Conservation (phyloP, 1,140 invertebrate genomes). For the Nomia melanderi region DNA sequence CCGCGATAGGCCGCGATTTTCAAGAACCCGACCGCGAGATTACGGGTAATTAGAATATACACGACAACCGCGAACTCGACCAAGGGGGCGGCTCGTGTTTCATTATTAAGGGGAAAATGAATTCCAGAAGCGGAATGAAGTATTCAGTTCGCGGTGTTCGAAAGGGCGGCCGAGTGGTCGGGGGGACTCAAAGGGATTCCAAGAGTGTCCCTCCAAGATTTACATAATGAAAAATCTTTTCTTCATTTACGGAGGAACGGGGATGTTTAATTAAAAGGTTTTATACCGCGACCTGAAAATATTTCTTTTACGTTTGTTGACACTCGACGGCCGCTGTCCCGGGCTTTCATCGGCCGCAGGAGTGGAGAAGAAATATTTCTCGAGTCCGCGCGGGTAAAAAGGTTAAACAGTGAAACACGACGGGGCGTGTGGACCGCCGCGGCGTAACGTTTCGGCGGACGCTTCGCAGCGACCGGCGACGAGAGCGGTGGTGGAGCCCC, state of each 20-base stretch:
- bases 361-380: neutral
- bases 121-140: neutral
- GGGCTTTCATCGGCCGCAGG: neutral
- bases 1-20: no score
- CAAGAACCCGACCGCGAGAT: neutral
- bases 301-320: conserved; percentile 11
- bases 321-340: neutral
- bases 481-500: no score
- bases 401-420: neutral
- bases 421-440: neutral
- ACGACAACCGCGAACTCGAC: neutral
- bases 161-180: neutral
- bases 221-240: conserved; percentile 21
- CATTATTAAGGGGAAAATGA: neutral
- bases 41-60: neutral
- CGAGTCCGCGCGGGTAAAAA: neutral
- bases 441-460: neutral
- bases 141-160: neutral
- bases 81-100: neutral
- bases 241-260: neutral
- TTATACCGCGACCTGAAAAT: neutral
- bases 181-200: neutral
- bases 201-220: neutral
- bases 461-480: neutral
- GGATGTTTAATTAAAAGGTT: conserved; percentile 21